A percentile compares a stretch with the other conserved stretches of the same genome.
Conservation (phyloP, 1,140 invertebrate genomes). For the Elysia chlorotica region DNA sequence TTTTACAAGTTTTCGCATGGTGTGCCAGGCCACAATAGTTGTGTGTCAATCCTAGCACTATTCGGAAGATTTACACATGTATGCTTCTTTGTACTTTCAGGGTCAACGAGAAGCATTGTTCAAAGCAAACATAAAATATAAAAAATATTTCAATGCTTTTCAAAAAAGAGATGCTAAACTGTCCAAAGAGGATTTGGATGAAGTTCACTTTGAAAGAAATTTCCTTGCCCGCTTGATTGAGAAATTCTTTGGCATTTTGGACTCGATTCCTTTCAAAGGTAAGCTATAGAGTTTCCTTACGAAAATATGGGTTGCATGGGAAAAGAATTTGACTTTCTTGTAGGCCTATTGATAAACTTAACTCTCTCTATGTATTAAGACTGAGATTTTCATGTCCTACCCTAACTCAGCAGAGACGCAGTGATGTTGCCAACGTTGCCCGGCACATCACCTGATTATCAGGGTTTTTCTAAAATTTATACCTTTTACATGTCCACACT, state of each 20-base stretch:
- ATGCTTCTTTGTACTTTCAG: conserved; percentile 27
- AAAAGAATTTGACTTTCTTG: no score
- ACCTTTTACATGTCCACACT: no score
- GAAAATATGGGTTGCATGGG: no score
- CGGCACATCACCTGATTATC: no score
- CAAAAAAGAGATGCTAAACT: conserved; percentile 80
- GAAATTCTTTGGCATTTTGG: conserved; percentile 86
- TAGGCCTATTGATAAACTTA: no score
- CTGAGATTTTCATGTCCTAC: no score
- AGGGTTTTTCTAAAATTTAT: no score
- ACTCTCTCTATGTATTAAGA: no score
- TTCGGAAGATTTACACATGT: background rate
- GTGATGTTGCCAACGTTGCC: no score
- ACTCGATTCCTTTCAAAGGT: conserved; percentile 74
- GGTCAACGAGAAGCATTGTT: conserved; percentile 72
- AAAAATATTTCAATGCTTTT: conserved; percentile 89
- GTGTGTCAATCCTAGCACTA: background rate
- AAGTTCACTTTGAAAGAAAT: conserved; percentile 82
- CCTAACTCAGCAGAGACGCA: no score
- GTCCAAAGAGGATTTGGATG: conserved; percentile 72
- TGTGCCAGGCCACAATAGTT: background rate
- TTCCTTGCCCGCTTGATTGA: conserved; percentile 89
- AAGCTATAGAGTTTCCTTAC: conserved; percentile 37
- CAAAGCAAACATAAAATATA: conserved; percentile 84
- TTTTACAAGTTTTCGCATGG: background rate